A percentile compares a stretch with the other conserved stretches of the same genome.
phyloP scores from a whole-genome alignment of 2,888 invertebrate species.

The Chrysotoxum bicinctum region DNA sequence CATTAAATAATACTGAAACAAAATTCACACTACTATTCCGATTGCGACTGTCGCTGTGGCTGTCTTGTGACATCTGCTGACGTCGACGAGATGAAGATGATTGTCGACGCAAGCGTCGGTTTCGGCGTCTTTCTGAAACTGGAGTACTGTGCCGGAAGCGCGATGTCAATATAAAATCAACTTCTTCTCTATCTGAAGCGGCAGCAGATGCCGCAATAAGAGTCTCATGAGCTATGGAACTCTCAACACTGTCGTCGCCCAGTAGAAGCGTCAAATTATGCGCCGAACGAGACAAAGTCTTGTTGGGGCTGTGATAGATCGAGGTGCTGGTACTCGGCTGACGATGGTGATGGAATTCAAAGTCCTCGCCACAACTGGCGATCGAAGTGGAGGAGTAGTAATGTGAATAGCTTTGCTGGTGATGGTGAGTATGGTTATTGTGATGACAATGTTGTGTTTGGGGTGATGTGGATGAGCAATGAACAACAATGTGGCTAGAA shows the following conservation, averaged over 20 bases:
- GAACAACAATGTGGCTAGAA: constrained; percentile 74
- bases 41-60: constrained; percentile 65
- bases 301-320: constrained; percentile 55
- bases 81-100: constrained; percentile 71
- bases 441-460: constrained; percentile 62
- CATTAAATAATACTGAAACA: constrained; percentile 81
- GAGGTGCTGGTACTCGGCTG: constrained; percentile 50
- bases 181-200: constrained; percentile 72
- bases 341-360: constrained; percentile 59
- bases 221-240: constrained; percentile 63
- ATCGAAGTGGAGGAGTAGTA: constrained; percentile 77
- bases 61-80: constrained; percentile 57
- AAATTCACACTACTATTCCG: constrained; percentile 76
- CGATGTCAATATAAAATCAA: constrained; percentile 75
- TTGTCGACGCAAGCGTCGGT: constrained; percentile 62
- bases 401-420: constrained; percentile 74
- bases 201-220: constrained; percentile 73
- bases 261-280: constrained; percentile 61
- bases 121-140: constrained; percentile 75
- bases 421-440: constrained; percentile 61
- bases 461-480: constrained; percentile 71
- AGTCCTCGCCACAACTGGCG: constrained; percentile 69
- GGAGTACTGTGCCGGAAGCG: constrained; percentile 79
- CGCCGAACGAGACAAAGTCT: constrained; percentile 58
- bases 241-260: constrained; percentile 46